Evolutionary conservation across 2,888 invertebrate species (phyloP), one percentile per base, ranked within the genome.

Genomic region (Eupithecia inturbata): DNA sequence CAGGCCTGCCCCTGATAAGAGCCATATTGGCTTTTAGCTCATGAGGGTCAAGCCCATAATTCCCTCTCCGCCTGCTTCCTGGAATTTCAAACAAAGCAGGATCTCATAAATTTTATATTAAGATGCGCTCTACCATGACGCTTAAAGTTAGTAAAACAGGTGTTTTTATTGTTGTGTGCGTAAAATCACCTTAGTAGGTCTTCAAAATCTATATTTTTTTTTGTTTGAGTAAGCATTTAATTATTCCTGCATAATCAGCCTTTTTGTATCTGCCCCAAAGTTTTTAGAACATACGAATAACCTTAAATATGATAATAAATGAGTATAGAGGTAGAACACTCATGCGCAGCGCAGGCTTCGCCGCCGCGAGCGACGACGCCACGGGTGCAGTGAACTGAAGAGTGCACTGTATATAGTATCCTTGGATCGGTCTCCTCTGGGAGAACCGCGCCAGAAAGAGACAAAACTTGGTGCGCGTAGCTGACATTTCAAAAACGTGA

Each of bases 361-460:
- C n/a, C n/a, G n/a, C 49, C n/a, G 7, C 81, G 84, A 62, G 7
- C 81, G 84, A 62, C 85, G 78, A 80, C 70, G 80, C 84, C 82
- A 81, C 82, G 91, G 88, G 92, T 90, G 89, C 93, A 93, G 87
- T 93, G 92, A 93, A 93, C 93, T 90, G 89, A 90, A 85, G 89
- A 91, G 88, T 86, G 89, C 88, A 88, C 89, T 83, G 45, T 36
- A 36, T 70, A 49, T 60, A 49, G 86, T 88, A 92, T 93, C 92
- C 93, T 93, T 93, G 92, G 90, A 86, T 86, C 82, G 83, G 83
- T 86, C 87, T 84, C 88, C 88, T 88, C 85, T 90, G 89, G 88
- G 89, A 92, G 89, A 86, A 87, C 78, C 78, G 82, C 64, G 91
- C 41, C 64, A 74, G 87, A 93, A 74, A 78, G 87, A 86, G 92